phyloP scores from a whole-genome alignment of 2,888 invertebrate genomes.

The Drosophila melanosoma region DNA sequence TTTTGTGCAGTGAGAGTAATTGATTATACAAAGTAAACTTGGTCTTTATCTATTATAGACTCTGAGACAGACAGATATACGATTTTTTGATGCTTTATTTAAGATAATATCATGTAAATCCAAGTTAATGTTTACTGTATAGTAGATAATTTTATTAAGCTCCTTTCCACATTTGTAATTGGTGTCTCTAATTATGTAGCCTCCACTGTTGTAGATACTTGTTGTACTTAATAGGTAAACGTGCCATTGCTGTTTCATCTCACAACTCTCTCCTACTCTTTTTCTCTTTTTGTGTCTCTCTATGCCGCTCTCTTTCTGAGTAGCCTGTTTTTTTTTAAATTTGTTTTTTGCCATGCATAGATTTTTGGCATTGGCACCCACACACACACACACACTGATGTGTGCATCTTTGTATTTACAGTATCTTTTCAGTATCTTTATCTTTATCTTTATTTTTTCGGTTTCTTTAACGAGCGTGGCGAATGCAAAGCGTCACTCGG shows the following conservation, averaged over 20 bases:
- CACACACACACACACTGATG: slow-evolving; percentile 17
- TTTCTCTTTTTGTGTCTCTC: background rate
- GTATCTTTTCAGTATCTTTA: slow-evolving; percentile 33
- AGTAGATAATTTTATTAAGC: background rate
- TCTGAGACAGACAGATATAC: background rate
- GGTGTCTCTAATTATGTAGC: background rate
- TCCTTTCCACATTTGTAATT: background rate
- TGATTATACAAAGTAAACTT: background rate
- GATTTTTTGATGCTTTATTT: background rate
- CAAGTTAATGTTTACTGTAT: background rate
- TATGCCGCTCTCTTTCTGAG: background rate
- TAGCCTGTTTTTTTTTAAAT: slow-evolving; percentile 40
- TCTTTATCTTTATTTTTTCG: slow-evolving; percentile 22
- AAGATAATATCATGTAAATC: background rate
- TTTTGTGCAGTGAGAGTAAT: background rate
- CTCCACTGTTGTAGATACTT: slow-evolving; percentile 49
- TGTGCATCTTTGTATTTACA: slow-evolving; percentile 28
- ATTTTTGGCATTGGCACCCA: slow-evolving; percentile 61
- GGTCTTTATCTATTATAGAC: no score
- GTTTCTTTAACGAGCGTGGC: slow-evolving; percentile 53
- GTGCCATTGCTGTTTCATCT: slow-evolving; percentile 31
- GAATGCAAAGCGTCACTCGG: slow-evolving; percentile 59
- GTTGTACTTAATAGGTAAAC: slow-evolving; percentile 58
- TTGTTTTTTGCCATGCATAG: slow-evolving; percentile 37
- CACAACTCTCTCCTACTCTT: slow-evolving; percentile 24